Evolutionary conservation across 2,113 vertebrate species (phyloP), one percentile per base, ranked within the genome.

Genomic region (Megaceryle torquata): DNA sequence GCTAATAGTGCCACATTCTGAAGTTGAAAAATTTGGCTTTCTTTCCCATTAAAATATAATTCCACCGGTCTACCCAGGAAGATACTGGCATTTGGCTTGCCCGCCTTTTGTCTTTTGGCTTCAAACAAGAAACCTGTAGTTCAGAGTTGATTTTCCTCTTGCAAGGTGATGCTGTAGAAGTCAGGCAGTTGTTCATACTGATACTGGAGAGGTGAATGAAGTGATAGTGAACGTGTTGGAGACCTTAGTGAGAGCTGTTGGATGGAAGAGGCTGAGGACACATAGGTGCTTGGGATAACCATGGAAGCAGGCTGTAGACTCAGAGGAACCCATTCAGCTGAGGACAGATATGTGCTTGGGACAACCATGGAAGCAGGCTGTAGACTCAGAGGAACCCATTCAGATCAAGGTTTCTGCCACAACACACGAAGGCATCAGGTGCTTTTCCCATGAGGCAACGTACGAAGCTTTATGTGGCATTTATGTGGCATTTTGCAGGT

Each of bases 131-230:
- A 26, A 5, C 13, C 67, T 61, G 8, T 25, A 22, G 51, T 8
- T 39, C 25, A 22, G 24, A 28, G 16, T 15, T n/a, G 53, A 44
- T 69, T 69, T 68, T 92, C 53, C 50, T 43, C 13, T 19, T 9
- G 0, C 39, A 5, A 72, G 68, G 59, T 35, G 77, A 15, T 35
- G 80, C 71, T 60, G 29, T 74, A 33, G 3, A 29, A 7, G 48
- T 6, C n/a, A 57, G 33, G 1, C 3, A 1, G 63, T 6, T 6
- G 60, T 33, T 71, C 21, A 2, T 44, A 9, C 50, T 3, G 29
- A 11, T 13, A 2, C n/a, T 8, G 61, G 54, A 20, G 44, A 16
- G 1, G 17, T 3, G 35, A 75, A 20, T 22, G 26, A 4, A 9
- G 46, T 46, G 56, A 44, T 7, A 13, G 61, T 2, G 51, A 28